phyloP scores from a whole-genome alignment of 2,797 vertebrate genomes.

The Macropodus opercularis region DNA sequence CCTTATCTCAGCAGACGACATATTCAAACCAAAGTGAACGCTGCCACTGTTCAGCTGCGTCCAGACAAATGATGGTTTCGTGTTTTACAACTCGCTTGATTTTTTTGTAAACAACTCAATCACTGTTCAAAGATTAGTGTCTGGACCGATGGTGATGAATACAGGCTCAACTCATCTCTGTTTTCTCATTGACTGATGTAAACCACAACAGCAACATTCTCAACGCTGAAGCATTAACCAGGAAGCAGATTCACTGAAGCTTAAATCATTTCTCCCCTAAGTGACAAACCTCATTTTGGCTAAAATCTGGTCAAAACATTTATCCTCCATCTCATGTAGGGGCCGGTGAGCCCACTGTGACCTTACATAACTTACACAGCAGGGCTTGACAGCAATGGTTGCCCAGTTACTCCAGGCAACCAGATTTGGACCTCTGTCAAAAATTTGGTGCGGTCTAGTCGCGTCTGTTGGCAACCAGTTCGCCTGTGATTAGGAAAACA shows the following conservation, averaged over 20 bases:
- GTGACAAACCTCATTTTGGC: not conserved
- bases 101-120: too few relatives aligned
- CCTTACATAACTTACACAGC: conserved; percentile 55
- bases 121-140: too few relatives aligned
- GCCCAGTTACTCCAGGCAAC: conserved; percentile 47
- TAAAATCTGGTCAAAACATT: conserved; percentile 31
- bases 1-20: conserved; percentile 19
- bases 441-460: conserved; percentile 51
- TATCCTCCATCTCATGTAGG: conserved; percentile 27
- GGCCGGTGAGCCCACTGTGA: conserved; percentile 33
- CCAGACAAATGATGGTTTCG: conserved; percentile 8
- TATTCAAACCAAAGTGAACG: conserved; percentile 6
- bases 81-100: too few relatives aligned
- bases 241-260: not conserved
- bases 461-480: conserved; percentile 44
- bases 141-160: too few relatives aligned
- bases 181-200: not conserved
- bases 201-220: not conserved
- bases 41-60: conserved; percentile 2
- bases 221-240: not conserved
- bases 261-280: not conserved
- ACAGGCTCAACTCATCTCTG: not conserved
- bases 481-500: conserved; percentile 44
- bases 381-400: conserved; percentile 29
- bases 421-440: conserved; percentile 65